Percentiles rank a stretch among this genome's conserved stretches.
These are phyloP conservation scores for Sinocyclocheilus anshuiensis DNA, from an alignment of 2,113 vertebrate genomes.

Conservation along the genomic window DNA sequence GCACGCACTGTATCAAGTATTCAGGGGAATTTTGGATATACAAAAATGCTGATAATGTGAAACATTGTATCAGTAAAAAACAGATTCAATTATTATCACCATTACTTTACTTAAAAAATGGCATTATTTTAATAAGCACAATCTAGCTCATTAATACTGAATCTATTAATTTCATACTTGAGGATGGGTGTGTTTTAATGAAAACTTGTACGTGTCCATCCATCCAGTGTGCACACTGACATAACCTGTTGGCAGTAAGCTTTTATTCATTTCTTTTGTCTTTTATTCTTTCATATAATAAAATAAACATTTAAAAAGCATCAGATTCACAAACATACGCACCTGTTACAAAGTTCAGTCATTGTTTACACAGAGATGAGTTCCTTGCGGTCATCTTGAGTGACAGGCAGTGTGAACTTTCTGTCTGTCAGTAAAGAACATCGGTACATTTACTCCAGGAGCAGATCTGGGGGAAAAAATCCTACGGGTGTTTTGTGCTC, in stretches of 20 bases:
- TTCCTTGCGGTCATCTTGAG: not conserved
- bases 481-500: not conserved
- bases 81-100: not conserved
- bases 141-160: not conserved
- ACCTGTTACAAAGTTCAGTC: not conserved
- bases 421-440: slow-evolving; percentile 19
- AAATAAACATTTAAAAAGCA: not conserved
- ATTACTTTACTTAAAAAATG: not conserved
- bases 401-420: not conserved
- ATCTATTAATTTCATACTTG: not conserved
- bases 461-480: not conserved
- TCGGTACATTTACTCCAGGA: slow-evolving; percentile 8
- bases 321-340: not conserved
- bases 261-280: not conserved
- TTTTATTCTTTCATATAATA: not conserved
- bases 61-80: not conserved
- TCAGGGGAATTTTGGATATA: not conserved
- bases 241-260: not conserved
- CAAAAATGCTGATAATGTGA: not conserved
- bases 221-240: too few species aligned
- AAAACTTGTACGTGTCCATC: not conserved
- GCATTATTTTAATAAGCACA: not conserved
- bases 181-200: not conserved
- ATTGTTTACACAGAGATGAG: not conserved
- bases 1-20: not conserved